Base-by-base conservation (phyloP, 53 echinoderm and acorn worm species). In the Astropecten irregularis region DNA sequence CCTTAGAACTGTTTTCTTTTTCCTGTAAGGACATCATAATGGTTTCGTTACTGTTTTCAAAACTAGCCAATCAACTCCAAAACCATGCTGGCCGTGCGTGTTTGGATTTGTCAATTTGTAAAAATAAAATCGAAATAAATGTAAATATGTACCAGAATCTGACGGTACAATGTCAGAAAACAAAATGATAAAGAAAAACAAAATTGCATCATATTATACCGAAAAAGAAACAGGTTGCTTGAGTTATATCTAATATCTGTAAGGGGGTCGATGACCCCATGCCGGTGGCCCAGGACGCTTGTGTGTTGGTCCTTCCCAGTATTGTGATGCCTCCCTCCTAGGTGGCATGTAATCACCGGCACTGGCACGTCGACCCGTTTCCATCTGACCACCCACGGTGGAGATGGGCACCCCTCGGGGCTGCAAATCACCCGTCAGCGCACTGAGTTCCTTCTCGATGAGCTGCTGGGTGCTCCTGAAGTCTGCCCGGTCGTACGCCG, bases 161-260 rank as follows among this genome's bases (percentile, higher is more conserved):
- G n/a, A n/a, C n/a, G n/a, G n/a, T n/a, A n/a, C n/a, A n/a, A n/a
- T n/a, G n/a, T n/a, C n/a, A n/a, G n/a, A n/a, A n/a, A n/a, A n/a
- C n/a, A n/a, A n/a, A n/a, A n/a, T n/a, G n/a, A n/a, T n/a, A n/a
- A n/a, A n/a, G n/a, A n/a, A n/a, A n/a, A n/a, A n/a, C n/a, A n/a
- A n/a, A n/a, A n/a, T n/a, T n/a, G n/a, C n/a, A n/a, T n/a, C n/a
- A n/a, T n/a, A n/a, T n/a, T n/a, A n/a, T n/a, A n/a, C n/a, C n/a
- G n/a, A n/a, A n/a, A n/a, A n/a, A n/a, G n/a, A n/a, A n/a, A n/a
- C n/a, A n/a, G n/a, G n/a, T n/a, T n/a, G n/a, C n/a, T n/a, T n/a
- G n/a, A n/a, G n/a, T n/a, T n/a, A n/a, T n/a, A n/a, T n/a, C n/a
- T 48, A 79, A 48, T 79, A 79, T 62, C 79, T 79, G 63, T 79